A percentile compares a stretch with the other conserved stretches of the same genome.
Conservation (phyloP, 2,888 invertebrate species). For the Limnephilus marmoratus region DNA sequence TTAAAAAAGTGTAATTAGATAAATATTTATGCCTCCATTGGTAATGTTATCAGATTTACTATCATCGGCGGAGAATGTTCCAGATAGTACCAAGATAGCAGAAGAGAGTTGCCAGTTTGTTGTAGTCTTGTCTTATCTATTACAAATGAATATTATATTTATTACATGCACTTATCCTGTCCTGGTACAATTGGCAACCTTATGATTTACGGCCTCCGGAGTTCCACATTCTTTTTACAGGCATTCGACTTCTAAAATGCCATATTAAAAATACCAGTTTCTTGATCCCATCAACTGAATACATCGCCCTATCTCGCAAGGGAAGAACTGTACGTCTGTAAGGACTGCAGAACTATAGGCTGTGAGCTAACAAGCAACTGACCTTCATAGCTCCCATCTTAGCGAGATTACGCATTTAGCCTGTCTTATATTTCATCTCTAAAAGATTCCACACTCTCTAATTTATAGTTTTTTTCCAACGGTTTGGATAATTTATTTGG, state of each 20-base stretch:
- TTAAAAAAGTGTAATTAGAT: not conserved
- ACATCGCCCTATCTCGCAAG: not conserved
- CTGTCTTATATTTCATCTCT: not conserved
- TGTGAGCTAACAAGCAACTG: not conserved
- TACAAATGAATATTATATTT: not conserved
- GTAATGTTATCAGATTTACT: not conserved
- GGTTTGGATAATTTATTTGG: not conserved
- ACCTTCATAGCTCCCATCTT: not conserved
- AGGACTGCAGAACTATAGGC: not conserved
- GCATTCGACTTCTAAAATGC: not conserved
- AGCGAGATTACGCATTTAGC: not conserved
- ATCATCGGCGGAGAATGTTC: not conserved
- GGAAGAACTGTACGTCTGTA: not conserved
- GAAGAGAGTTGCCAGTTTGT: not conserved
- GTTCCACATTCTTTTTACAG: not conserved
- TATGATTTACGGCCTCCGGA: not conserved
- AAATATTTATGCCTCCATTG: not conserved
- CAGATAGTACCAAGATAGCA: not conserved
- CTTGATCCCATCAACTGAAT: not conserved
- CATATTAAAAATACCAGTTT: conserved; percentile 2
- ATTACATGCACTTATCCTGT: not conserved
- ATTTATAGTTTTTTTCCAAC: not conserved
- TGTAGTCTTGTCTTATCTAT: not conserved
- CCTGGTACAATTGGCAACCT: not conserved
- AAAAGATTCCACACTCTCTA: not conserved